A percentile compares a stretch with the other conserved stretches of the same genome.
phyloP scores from a whole-genome alignment of 2,888 invertebrate genomes.

The Drosophila fungiperda region DNA sequence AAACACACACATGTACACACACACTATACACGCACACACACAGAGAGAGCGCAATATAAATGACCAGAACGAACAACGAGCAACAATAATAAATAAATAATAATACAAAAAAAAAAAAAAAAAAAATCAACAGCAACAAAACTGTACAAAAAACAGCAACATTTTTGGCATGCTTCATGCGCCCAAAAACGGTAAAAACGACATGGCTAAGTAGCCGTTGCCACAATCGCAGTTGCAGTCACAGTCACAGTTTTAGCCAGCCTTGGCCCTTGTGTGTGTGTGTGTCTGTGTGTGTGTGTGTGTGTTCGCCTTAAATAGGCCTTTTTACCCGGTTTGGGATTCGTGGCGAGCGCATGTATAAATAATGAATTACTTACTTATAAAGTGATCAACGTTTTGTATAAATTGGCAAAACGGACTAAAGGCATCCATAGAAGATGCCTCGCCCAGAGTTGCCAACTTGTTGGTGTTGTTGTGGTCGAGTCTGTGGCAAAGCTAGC shows the following conservation, averaged over 20 bases:
- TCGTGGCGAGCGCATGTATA: slow-evolving; percentile 50
- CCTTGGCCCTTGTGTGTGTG: slow-evolving; percentile 12
- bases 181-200: slow-evolving; percentile 78
- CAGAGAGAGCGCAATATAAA: slow-evolving; percentile 64
- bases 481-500: slow-evolving; percentile 34
- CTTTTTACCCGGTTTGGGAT: slow-evolving; percentile 2
- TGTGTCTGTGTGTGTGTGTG: neutral
- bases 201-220: slow-evolving; percentile 62
- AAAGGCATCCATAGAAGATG: slow-evolving; percentile 26
- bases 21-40: neutral
- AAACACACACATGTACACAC: slow-evolving; percentile 25
- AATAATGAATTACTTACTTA: slow-evolving; percentile 75
- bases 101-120: slow-evolving; percentile 1
- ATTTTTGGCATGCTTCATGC: slow-evolving; percentile 73
- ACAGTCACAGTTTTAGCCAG: slow-evolving; percentile 9
- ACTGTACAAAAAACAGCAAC: slow-evolving; percentile 69
- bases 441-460: slow-evolving; percentile 38
- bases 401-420: slow-evolving; percentile 47
- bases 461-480: neutral
- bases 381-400: slow-evolving; percentile 72
- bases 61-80: slow-evolving; percentile 67
- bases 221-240: slow-evolving; percentile 6
- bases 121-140: slow-evolving; percentile 51
- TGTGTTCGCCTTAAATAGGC: neutral
- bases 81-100: slow-evolving; percentile 26